Evolutionary conservation across 2,888 invertebrate genomes (phyloP).

Genomic region (Sminthurides aquaticus): DNA sequence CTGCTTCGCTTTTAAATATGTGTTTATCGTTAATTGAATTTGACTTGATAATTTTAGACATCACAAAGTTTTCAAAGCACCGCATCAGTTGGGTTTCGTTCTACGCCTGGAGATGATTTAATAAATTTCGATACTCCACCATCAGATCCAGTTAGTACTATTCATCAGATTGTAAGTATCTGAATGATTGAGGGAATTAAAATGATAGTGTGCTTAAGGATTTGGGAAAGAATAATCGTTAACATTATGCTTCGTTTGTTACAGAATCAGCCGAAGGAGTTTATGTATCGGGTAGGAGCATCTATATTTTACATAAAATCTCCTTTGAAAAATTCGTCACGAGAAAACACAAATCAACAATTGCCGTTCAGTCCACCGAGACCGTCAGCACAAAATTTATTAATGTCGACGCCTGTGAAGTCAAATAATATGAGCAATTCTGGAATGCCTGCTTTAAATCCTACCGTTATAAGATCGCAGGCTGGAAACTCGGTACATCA

Average conservation of each 20-base stretch:
- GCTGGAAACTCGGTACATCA: neutral
- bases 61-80: slow-evolving; percentile 35
- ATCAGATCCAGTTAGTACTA: too few relatives aligned
- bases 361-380: slow-evolving; percentile 41
- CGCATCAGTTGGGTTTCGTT: neutral
- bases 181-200: slow-evolving; percentile 11
- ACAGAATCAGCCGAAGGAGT: slow-evolving; percentile 31
- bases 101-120: slow-evolving; percentile 20
- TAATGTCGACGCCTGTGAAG: slow-evolving; percentile 15
- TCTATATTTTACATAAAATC: slow-evolving; percentile 42
- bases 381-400: slow-evolving; percentile 34
- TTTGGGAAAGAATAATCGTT: slow-evolving; percentile 4
- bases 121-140: slow-evolving; percentile 37
- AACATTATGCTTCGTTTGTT: slow-evolving; percentile 3
- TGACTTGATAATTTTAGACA: slow-evolving; percentile 20
- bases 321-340: slow-evolving; percentile 30
- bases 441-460: slow-evolving; percentile 7
- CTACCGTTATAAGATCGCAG: slow-evolving; percentile 31
- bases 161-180: neutral
- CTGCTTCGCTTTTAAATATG: too few relatives aligned
- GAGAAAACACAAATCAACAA: slow-evolving; percentile 22
- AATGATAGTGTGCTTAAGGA: neutral
- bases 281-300: slow-evolving; percentile 41
- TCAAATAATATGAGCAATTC: neutral
- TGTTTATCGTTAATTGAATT: too few relatives aligned